phyloP scores from a whole-genome alignment of 2,113 vertebrate genomes.

The Oxyruncus cristatus region DNA sequence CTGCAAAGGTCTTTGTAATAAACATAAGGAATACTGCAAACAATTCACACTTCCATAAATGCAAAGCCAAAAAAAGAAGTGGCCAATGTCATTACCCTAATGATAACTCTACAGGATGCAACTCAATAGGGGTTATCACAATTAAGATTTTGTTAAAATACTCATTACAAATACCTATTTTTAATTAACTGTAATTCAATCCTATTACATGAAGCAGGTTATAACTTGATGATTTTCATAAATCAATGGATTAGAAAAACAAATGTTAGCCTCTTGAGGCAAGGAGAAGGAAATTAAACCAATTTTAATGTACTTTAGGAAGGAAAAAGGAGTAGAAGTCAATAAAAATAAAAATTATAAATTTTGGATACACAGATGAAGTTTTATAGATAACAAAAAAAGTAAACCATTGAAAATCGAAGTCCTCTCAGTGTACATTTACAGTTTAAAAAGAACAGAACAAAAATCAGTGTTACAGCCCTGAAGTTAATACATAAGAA shows the following conservation, averaged over 20 bases:
- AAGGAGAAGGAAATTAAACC: background rate
- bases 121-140: background rate
- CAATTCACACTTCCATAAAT: background rate
- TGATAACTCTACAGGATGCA: background rate
- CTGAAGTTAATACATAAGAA: background rate
- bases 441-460: background rate
- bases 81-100: conserved; percentile 1
- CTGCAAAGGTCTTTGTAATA: background rate
- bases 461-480: background rate
- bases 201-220: background rate
- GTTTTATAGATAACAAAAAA: background rate
- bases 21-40: conserved; percentile 40
- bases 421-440: background rate
- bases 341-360: background rate
- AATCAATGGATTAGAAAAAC: background rate
- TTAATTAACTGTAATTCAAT: conserved; percentile 36
- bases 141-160: conserved; percentile 62
- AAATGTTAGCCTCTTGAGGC: background rate
- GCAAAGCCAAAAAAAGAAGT: background rate
- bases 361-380: background rate
- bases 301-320: background rate
- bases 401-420: background rate
- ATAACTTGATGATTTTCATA: background rate
- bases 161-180: conserved; percentile 53
- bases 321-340: background rate